Evolutionary conservation across 2,113 vertebrate species (phyloP), one percentile per base, ranked within the genome.

Genomic region (Pelvicachromis taeniatus): DNA sequence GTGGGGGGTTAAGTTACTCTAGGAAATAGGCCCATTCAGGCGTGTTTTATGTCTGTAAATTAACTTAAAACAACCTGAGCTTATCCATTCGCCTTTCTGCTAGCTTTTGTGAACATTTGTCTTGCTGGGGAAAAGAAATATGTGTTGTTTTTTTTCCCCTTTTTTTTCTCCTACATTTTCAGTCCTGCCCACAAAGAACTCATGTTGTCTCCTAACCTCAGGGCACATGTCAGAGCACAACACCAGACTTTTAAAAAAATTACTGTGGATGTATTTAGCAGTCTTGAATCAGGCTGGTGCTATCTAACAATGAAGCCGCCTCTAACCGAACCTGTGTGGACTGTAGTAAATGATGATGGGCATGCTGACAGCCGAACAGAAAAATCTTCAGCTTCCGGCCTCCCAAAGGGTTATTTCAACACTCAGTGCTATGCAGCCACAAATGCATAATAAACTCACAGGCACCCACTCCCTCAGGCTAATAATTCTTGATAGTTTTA

Each of bases 401-500:
- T 6, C 77, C 53, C 56, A 45, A 78, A 68, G 75, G 54, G 63
- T 56, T 80, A 82, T 88, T 84, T 68, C 29, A 7, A 35, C 31
- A 54, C 59, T 87, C 70, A 4, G 26, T 55, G 26, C 85, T 75
- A 40, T 40, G 26, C 54, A 52, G 55, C 12, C 54, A 26, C 56
- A 58, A 23, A 83, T n/a, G 38, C 77, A 48, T 61, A 53, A 82
- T 19, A 29, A 40, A 55, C 68, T 48, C 68, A 70, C 55, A 75
- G 38, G 59, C 40, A 80, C 13, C 61, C 80, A 6, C 73, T 86
- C 55, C 86, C 80, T 6, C 42, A 79, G 56, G 84, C 80, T 77
- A 58, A 79, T 77, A 65, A 75, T 78, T 90, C 52, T 21, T 85
- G 68, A 79, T 81, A 31, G 42, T 81, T 88, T 90, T 63, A 88